These are phyloP conservation scores for Didymodactylos carnosus DNA, from an alignment of 2,888 invertebrate species.

Conservation along the genomic window DNA sequence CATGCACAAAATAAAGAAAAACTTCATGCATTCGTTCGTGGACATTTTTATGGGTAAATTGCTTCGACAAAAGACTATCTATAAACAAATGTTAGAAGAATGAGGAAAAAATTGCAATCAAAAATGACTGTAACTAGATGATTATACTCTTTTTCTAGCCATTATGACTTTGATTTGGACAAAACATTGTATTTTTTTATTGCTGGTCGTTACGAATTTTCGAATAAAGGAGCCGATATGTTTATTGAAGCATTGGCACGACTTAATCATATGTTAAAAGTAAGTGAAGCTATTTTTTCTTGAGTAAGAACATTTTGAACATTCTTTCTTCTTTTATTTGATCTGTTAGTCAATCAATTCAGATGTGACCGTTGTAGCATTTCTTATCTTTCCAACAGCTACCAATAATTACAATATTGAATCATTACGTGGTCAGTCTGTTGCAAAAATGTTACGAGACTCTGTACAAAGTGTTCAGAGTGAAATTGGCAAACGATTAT, in stretches of 20 bases:
- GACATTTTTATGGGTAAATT: constrained; percentile 74
- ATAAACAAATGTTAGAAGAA: too few relatives aligned
- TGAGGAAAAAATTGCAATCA: too few relatives aligned
- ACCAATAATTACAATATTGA: constrained; percentile 98
- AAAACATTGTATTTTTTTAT: constrained; percentile 95
- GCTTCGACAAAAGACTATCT: too few relatives aligned
- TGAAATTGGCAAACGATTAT: constrained; percentile 75
- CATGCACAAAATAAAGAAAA: constrained; percentile 91
- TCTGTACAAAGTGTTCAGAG: constrained; percentile 76
- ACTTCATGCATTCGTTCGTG: constrained; percentile 86
- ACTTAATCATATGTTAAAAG: constrained; percentile 79
- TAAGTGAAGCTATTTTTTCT: too few relatives aligned
- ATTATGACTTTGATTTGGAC: constrained; percentile 91
- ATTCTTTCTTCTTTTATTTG: too few relatives aligned
- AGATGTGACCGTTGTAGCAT: constrained; percentile 83
- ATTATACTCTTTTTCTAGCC: too few relatives aligned
- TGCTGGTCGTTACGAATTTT: constrained; percentile 93
- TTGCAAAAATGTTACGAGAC: constrained; percentile 79
- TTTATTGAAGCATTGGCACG: constrained; percentile 89
- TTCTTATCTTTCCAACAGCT: constrained; percentile 86
- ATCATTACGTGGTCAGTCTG: constrained; percentile 83
- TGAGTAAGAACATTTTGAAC: too few relatives aligned
- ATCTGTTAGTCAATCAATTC: constrained; percentile 42
- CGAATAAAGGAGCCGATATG: constrained; percentile 93
- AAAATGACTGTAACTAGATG: too few relatives aligned